A percentile compares a stretch with the other conserved stretches of the same genome.
Evolutionary conservation across 2,888 invertebrate species (phyloP).

Genomic region (Melinopterus prodromus): DNA sequence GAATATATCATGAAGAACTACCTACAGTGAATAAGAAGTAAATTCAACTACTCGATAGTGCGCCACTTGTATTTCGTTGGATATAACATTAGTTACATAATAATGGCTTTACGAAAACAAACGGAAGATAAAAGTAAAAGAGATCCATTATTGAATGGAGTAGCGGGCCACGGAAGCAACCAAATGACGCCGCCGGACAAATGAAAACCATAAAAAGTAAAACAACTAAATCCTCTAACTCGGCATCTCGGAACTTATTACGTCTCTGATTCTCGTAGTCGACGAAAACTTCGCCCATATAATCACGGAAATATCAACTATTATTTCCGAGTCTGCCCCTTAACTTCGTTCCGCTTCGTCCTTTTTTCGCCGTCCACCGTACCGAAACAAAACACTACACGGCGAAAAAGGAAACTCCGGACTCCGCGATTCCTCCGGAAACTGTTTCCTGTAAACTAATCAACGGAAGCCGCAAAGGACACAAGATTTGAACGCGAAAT

Average conservation of each 20-base stretch:
- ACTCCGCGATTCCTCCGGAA: neutral
- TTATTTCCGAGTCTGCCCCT: conserved; percentile 21
- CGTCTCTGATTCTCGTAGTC: neutral
- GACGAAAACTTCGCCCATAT: conserved; percentile 24
- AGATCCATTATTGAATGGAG: neutral
- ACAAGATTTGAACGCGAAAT: neutral
- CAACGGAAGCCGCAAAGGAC: neutral
- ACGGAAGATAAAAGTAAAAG: neutral
- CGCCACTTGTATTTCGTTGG: too few species aligned
- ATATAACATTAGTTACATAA: too few species aligned
- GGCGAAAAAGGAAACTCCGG: neutral
- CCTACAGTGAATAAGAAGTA: too few species aligned
- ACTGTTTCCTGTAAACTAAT: neutral
- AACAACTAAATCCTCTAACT: neutral
- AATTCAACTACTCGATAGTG: too few species aligned
- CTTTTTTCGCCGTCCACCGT: neutral
- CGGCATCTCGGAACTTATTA: neutral
- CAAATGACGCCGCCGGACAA: neutral
- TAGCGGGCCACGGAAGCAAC: neutral
- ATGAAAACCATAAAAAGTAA: neutral
- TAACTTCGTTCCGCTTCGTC: neutral
- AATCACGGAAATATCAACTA: conserved; percentile 33
- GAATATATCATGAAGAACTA: too few species aligned
- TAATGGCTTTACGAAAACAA: neutral
- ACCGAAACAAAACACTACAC: conserved; percentile 4